Evolutionary conservation across 2,113 vertebrate species (phyloP).

Genomic region (Promerops cafer): DNA sequence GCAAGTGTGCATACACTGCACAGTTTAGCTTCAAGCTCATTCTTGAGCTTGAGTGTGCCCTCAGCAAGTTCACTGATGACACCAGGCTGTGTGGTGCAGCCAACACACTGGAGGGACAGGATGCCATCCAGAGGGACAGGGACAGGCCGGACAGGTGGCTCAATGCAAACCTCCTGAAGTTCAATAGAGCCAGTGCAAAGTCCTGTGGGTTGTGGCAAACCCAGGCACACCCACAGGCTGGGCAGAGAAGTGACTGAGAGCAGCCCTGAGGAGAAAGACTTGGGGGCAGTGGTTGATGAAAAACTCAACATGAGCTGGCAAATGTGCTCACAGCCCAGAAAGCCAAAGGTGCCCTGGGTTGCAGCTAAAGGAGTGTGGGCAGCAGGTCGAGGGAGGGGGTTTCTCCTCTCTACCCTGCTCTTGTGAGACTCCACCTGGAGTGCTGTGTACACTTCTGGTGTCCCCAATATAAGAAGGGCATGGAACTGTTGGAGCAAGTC

Average conservation of each 20-base stretch:
- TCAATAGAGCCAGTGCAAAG: rapidly evolving
- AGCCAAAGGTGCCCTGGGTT: rapidly evolving
- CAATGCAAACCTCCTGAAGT: not conserved
- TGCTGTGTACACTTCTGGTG: not conserved
- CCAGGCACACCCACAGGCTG: not conserved
- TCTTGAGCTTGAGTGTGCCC: not conserved
- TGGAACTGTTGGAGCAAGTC: not conserved
- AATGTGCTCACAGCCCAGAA: not conserved
- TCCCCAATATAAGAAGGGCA: not conserved
- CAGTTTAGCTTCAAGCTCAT: not conserved
- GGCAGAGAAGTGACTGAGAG: not conserved
- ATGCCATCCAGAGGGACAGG: not conserved
- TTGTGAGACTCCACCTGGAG: not conserved
- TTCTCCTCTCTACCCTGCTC: not conserved
- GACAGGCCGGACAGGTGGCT: not conserved
- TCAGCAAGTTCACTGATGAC: not conserved
- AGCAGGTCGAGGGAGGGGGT: not conserved
- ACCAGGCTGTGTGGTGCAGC: not conserved
- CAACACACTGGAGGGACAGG: not conserved
- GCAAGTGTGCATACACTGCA: not conserved
- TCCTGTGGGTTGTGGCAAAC: not conserved
- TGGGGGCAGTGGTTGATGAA: rapidly evolving
- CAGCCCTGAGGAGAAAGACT: not conserved
- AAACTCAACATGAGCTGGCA: not conserved
- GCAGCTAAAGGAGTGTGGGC: not conserved